These are phyloP conservation scores for Oophaga sylvatica DNA, from an alignment of 2,797 vertebrate species.

Conservation along the genomic window DNA sequence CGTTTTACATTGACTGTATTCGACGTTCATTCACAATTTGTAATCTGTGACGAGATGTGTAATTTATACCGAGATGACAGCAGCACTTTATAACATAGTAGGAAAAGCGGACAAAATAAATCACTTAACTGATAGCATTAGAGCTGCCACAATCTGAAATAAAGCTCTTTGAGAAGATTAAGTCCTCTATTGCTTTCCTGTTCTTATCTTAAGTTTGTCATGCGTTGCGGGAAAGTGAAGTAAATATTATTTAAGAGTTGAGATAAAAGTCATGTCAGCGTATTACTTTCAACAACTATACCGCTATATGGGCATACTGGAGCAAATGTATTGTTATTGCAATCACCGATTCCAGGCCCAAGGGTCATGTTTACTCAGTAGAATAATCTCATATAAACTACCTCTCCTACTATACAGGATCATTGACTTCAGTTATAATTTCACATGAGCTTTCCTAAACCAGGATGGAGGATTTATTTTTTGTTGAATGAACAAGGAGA, in stretches of 20 bases:
- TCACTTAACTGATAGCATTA: constrained; percentile 64
- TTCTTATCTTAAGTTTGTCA: constrained; percentile 53
- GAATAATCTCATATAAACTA: neutral
- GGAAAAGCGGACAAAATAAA: constrained; percentile 31
- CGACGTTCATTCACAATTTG: neutral
- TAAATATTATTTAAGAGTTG: constrained; percentile 43
- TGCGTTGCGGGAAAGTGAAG: constrained; percentile 15
- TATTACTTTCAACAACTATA: constrained; percentile 27
- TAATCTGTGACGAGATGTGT: neutral
- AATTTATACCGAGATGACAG: constrained; percentile 4
- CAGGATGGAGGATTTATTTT: neutral
- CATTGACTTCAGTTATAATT: neutral
- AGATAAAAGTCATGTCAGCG: constrained; percentile 63
- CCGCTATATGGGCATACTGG: neutral
- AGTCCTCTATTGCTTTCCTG: constrained; percentile 14
- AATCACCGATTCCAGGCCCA: neutral
- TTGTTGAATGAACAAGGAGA: neutral
- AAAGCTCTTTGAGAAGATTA: constrained; percentile 49
- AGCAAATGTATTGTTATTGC: neutral
- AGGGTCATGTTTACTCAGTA: neutral
- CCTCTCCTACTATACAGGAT: neutral
- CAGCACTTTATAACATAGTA: constrained; percentile 7
- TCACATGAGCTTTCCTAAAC: neutral
- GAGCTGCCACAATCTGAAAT: constrained; percentile 51
- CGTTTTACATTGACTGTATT: neutral